Base-by-base conservation (phyloP, 2,113 vertebrate species). In the Anolis sagrei region DNA sequence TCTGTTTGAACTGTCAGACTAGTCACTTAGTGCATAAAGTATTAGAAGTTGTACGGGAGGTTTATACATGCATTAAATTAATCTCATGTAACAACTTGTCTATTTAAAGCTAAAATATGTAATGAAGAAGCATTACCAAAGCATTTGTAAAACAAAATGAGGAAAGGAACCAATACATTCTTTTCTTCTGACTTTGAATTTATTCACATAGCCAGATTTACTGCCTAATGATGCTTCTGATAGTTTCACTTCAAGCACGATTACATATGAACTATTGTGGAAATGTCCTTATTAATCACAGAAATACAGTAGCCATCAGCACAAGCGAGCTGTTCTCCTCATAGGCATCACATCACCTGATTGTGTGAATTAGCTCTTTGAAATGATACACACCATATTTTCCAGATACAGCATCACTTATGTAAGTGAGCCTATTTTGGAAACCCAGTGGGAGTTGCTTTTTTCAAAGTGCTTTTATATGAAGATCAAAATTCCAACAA, bases 11-110 rank as follows among this genome's bases (percentile, higher is more conserved):
- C 70, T 88, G 82, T 87, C 48, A 90, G 84, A 82, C 11, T 21
- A 10, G 16, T 83, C 44, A 89, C 61, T 27, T 25, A 88, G 4
- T 64, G 0, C 79, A 11, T 62, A 1, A 23, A 27, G 69, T 62
- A n/a, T 51, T 84, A 23, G 79, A 90, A 89, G 76, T 75, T 68
- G n/a, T 87, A 7, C 74, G 54, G 73, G 66, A 85, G 70, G 4
- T 44, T 36, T 48, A 0, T 80, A 32, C 66, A 27, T 86, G 81
- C 49, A 61, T 23, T 81, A 5, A 82, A 84, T 82, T 81, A 68
- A 68, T n/a, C 7, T 68, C 64, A 29, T 29, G 29, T 8, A 29
- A 27, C 54, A 58, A 58, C 27, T 27, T 68, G 25, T 25, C 64
- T 68, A 68, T 68, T 68, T 68, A 68, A 86, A 25, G 19, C 27